phyloP scores from a whole-genome alignment of 1,140 invertebrate genomes.

The Drosophila quadrilineata region DNA sequence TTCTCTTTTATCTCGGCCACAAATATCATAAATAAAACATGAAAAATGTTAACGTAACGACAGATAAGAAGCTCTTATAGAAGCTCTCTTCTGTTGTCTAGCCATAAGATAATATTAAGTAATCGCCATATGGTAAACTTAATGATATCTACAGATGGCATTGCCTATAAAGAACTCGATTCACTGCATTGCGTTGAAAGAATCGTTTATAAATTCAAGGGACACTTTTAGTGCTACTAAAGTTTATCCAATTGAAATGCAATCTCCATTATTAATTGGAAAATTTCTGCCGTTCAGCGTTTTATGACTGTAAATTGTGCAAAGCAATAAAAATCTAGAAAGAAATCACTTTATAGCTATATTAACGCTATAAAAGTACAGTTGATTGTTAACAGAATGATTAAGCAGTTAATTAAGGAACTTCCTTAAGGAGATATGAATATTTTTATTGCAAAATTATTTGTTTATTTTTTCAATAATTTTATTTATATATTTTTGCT shows the following conservation, averaged over 20 bases:
- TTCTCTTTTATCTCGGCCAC: constrained; percentile 15
- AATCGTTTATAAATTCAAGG: background rate
- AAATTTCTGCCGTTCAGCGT: background rate
- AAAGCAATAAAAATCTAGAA: constrained; percentile 8
- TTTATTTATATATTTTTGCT: too few species aligned
- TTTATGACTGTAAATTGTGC: constrained; percentile 9
- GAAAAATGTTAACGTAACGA: constrained; percentile 13
- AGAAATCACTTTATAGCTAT: background rate
- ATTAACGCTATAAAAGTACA: constrained; percentile 18
- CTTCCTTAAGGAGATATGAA: too few species aligned
- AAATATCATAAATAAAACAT: constrained; percentile 5
- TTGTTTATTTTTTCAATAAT: too few species aligned
- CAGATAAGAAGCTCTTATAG: constrained; percentile 30
- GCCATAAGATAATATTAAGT: background rate
- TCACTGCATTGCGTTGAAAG: background rate
- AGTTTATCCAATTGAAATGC: background rate
- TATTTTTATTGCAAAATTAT: too few species aligned
- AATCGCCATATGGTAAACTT: constrained; percentile 23
- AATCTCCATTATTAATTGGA: background rate
- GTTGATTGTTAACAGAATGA: background rate
- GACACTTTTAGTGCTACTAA: background rate
- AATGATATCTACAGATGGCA: background rate
- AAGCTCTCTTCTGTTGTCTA: background rate
- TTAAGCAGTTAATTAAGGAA: background rate
- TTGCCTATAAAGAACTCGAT: too few species aligned